phyloP scores from a whole-genome alignment of 1,140 invertebrate species.

The Drosophila watanabei region DNA sequence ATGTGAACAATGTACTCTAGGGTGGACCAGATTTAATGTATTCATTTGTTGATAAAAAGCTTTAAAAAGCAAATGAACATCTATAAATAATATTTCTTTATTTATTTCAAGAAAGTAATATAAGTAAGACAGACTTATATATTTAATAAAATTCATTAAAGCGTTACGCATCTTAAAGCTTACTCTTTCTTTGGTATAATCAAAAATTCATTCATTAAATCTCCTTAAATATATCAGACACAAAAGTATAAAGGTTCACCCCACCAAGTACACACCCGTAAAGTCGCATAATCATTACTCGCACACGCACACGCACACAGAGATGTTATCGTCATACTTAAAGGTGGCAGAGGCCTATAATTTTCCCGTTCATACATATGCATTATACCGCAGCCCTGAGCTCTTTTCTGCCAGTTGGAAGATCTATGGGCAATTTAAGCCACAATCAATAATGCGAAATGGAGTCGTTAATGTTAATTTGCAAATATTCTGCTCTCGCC shows the following conservation, averaged over 20 bases:
- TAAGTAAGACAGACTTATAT: background rate
- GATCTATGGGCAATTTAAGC: conserved; percentile 60
- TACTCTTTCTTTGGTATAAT: background rate
- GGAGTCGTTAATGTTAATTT: conserved; percentile 75
- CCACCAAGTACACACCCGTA: background rate
- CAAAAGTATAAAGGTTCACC: background rate
- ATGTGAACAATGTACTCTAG: conserved; percentile 1
- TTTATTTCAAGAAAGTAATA: background rate
- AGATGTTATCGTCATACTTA: conserved; percentile 38
- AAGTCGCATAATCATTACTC: background rate
- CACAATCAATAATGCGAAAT: conserved; percentile 71
- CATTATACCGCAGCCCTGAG: conserved; percentile 20
- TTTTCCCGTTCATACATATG: conserved; percentile 3
- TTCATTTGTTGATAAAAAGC: background rate
- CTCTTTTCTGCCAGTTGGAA: conserved; percentile 29
- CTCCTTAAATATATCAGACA: background rate
- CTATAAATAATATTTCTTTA: background rate
- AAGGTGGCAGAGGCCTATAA: conserved; percentile 9
- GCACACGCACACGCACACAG: conserved; percentile 10
- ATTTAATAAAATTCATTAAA: background rate
- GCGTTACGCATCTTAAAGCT: background rate
- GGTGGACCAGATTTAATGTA: background rate
- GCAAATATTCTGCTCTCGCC: conserved; percentile 38
- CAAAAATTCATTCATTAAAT: background rate
- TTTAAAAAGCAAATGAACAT: background rate